These are phyloP conservation scores for Podarcis lilfordi DNA, from an alignment of 2,797 vertebrate genomes.

Conservation along the genomic window DNA sequence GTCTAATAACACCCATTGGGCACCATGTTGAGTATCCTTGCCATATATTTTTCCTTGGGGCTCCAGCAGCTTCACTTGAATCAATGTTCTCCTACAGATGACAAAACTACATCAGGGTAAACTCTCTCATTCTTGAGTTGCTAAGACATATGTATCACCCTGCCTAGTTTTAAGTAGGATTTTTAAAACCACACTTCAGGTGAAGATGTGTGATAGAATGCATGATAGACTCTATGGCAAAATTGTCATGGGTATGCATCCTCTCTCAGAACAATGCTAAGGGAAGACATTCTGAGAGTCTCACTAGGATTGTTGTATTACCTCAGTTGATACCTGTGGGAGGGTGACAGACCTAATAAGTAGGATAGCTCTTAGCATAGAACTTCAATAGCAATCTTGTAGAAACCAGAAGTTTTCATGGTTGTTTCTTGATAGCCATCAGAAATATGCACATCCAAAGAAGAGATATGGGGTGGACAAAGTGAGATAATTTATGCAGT, in stretches of 20 bases:
- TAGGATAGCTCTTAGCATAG: neutral
- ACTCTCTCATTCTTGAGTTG: neutral
- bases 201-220: neutral
- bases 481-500: neutral
- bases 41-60: neutral
- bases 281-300: neutral
- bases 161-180: neutral
- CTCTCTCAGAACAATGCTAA: neutral
- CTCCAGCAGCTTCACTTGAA: neutral
- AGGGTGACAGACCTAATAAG: neutral
- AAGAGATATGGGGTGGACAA: neutral
- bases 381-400: neutral
- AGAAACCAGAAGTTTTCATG: neutral
- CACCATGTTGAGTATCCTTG: too few relatives aligned
- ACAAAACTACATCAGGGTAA: neutral
- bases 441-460: neutral
- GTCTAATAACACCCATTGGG: too few relatives aligned
- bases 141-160: neutral
- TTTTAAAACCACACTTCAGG: neutral
- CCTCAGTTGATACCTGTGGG: neutral
- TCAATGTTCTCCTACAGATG: neutral
- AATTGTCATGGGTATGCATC: neutral
- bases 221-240: neutral
- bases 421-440: neutral
- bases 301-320: neutral